Conservation (phyloP, 2,888 invertebrate species). For the Hybos culiciformis region DNA sequence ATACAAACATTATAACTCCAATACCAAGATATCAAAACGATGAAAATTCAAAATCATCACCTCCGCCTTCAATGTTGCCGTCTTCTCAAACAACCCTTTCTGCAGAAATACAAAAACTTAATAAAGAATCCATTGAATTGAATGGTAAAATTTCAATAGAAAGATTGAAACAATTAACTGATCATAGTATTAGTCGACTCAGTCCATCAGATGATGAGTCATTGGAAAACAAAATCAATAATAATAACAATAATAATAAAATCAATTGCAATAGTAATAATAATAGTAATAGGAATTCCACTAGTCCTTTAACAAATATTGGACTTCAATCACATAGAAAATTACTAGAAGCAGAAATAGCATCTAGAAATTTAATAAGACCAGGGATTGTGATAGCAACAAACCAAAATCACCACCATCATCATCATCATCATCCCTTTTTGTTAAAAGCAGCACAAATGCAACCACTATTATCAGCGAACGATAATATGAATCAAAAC, state of each 20-base stretch:
- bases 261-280: constrained; percentile 3
- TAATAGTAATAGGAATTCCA: constrained; percentile 9
- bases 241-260: constrained; percentile 18
- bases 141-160: constrained; percentile 31
- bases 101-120: constrained; percentile 1
- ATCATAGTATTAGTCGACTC: constrained; percentile 28
- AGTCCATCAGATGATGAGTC: constrained; percentile 24
- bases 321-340: constrained; percentile 22
- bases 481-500: constrained; percentile 10
- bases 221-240: constrained; percentile 17
- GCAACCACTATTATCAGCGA: constrained; percentile 16
- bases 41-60: not conserved
- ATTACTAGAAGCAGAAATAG: constrained; percentile 20
- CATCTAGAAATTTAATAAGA: constrained; percentile 14
- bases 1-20: not conserved
- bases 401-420: constrained; percentile 9
- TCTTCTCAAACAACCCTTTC: not conserved
- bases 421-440: constrained; percentile 1
- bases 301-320: constrained; percentile 17
- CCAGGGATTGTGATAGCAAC: too few relatives aligned
- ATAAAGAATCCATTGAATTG: constrained; percentile 9
- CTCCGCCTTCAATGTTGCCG: not conserved
- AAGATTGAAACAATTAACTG: constrained; percentile 32
- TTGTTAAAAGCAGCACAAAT: constrained; percentile 18
- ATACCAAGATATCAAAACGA: constrained; percentile 5